phyloP scores from a whole-genome alignment of 1,140 invertebrate genomes.

The Homarus americanus region DNA sequence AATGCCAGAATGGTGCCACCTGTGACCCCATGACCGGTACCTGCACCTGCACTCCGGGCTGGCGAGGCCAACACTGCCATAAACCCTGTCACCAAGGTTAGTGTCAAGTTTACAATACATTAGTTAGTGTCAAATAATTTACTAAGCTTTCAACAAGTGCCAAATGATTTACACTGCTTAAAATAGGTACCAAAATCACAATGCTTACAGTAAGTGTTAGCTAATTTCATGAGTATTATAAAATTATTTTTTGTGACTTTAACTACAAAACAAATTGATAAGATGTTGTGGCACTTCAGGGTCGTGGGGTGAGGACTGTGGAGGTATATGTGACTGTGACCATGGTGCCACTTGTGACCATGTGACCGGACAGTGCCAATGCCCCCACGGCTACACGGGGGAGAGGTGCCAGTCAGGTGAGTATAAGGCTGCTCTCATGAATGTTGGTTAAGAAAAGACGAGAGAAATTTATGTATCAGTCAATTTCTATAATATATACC shows the following conservation, averaged over 20 bases:
- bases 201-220: not conserved
- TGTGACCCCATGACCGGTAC: slow-evolving; percentile 88
- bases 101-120: not conserved
- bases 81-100: slow-evolving; percentile 82
- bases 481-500: not conserved
- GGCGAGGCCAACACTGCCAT: slow-evolving; percentile 81
- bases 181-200: too few relatives aligned
- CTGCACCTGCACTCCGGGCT: slow-evolving; percentile 89
- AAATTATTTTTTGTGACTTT: too few relatives aligned
- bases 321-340: slow-evolving; percentile 86
- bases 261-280: too few relatives aligned
- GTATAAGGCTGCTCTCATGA: not conserved
- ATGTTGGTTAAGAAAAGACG: too few relatives aligned
- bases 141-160: too few relatives aligned
- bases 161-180: too few relatives aligned
- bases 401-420: slow-evolving; percentile 83
- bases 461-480: not conserved
- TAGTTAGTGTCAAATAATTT: too few relatives aligned
- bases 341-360: slow-evolving; percentile 87
- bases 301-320: slow-evolving; percentile 88
- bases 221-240: too few relatives aligned
- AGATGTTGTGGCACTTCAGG: slow-evolving; percentile 77
- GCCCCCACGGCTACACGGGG: slow-evolving; percentile 90
- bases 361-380: slow-evolving; percentile 86
- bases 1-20: slow-evolving; percentile 92